Evolutionary conservation across 2,113 vertebrate genomes (phyloP).

Genomic region (Synchiropus splendidus): DNA sequence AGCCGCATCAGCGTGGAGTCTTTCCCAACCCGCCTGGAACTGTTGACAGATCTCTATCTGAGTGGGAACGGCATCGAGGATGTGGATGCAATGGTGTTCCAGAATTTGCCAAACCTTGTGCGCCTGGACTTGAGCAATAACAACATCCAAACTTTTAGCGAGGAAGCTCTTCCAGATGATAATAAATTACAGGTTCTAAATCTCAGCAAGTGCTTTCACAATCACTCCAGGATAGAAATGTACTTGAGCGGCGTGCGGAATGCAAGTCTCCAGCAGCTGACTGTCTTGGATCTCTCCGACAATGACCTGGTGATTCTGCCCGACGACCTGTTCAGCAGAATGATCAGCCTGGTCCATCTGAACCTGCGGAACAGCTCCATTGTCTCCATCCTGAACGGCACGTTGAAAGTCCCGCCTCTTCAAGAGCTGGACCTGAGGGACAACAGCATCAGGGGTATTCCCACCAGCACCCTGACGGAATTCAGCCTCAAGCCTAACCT

Average conservation of each 20-base stretch:
- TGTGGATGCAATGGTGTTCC: conserved; percentile 69
- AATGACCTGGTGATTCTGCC: conserved; percentile 75
- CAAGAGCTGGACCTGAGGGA: conserved; percentile 77
- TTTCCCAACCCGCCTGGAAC: conserved; percentile 65
- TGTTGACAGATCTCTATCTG: conserved; percentile 74
- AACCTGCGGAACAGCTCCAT: conserved; percentile 83
- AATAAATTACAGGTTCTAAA: conserved; percentile 69
- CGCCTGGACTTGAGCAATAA: conserved; percentile 85
- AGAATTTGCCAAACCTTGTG: conserved; percentile 71
- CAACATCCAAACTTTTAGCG: conserved; percentile 61
- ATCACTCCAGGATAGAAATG: conserved; percentile 36
- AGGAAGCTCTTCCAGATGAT: conserved; percentile 60
- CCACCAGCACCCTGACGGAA: conserved; percentile 59
- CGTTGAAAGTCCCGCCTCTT: conserved; percentile 65
- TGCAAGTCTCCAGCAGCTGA: conserved; percentile 57
- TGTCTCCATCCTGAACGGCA: conserved; percentile 62
- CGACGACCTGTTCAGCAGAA: conserved; percentile 44
- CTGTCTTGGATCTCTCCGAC: conserved; percentile 72
- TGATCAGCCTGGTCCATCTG: conserved; percentile 66
- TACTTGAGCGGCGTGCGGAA: conserved; percentile 53
- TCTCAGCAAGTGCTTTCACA: conserved; percentile 49
- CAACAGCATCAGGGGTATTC: conserved; percentile 71
- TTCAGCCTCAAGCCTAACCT: conserved; percentile 57
- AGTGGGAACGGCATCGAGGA: conserved; percentile 68
- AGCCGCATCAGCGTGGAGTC: conserved; percentile 55